These are phyloP conservation scores for Argentina silus DNA, from an alignment of 2,797 vertebrate species.

Conservation along the genomic window DNA sequence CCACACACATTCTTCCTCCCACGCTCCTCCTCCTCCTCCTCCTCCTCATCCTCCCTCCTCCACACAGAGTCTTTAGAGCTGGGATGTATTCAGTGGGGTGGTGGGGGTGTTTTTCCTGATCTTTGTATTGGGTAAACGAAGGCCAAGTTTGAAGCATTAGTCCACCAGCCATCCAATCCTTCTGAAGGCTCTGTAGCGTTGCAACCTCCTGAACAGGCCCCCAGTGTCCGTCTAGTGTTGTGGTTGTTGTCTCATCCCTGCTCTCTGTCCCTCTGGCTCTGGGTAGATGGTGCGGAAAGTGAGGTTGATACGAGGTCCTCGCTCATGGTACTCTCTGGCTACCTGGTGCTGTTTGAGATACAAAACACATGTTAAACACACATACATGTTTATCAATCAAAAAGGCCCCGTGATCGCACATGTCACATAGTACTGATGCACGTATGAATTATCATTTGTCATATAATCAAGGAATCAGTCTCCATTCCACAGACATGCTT, in stretches of 20 bases:
- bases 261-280: constrained; percentile 63
- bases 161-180: too few species aligned
- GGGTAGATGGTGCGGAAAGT: constrained; percentile 90
- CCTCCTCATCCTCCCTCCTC: too few species aligned
- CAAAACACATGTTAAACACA: constrained; percentile 12
- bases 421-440: not conserved
- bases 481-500: not conserved
- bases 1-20: not conserved
- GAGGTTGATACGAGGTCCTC: constrained; percentile 89
- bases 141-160: too few species aligned
- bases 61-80: not conserved
- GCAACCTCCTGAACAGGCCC: not conserved
- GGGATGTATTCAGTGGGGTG: not conserved
- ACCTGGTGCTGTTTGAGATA: constrained; percentile 86
- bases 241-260: constrained; percentile 52
- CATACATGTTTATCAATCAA: too few species aligned
- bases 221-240: not conserved
- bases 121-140: too few species aligned
- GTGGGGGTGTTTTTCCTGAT: too few species aligned
- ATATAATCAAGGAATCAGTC: not conserved
- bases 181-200: too few species aligned
- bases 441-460: not conserved
- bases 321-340: constrained; percentile 94
- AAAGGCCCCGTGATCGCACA: too few species aligned
- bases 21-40: too few species aligned